These are phyloP conservation scores for Bubo scandiacus DNA, from an alignment of 2,113 vertebrate species.

Conservation along the genomic window DNA sequence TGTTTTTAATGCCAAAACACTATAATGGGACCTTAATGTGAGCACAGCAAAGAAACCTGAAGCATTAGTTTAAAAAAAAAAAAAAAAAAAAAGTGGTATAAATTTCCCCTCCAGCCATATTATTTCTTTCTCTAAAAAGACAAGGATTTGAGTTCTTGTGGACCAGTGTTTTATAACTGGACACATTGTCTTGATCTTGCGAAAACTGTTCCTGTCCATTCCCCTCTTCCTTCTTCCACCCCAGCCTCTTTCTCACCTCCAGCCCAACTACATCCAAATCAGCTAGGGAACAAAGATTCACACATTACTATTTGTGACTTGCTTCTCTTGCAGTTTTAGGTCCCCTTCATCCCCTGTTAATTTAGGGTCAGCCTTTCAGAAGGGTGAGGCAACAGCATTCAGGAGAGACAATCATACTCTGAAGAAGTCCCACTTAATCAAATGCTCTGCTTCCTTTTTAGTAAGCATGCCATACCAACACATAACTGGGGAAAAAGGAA, in stretches of 20 bases:
- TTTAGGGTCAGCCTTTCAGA: not conserved
- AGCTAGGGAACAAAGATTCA: not conserved
- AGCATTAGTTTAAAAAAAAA: not conserved
- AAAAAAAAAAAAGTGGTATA: not conserved
- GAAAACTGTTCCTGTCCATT: slow-evolving; percentile 16
- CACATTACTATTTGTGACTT: not conserved
- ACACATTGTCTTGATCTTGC: slow-evolving; percentile 4
- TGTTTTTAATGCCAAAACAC: not conserved
- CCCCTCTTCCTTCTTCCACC: slow-evolving; percentile 1
- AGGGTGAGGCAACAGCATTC: not conserved
- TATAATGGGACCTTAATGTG: not conserved
- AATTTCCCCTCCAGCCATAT: not conserved
- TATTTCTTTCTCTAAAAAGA: slow-evolving; percentile 8
- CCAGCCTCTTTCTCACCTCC: not conserved
- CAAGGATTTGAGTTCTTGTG: not conserved
- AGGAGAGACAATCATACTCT: not conserved
- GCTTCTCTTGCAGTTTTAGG: not conserved
- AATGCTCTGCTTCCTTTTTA: not conserved
- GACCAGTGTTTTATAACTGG: not conserved
- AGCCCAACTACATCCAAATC: not conserved
- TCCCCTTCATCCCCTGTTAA: not conserved
- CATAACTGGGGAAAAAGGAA: not conserved
- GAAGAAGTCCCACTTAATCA: not conserved
- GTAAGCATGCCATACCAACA: not conserved
- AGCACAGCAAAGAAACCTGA: not conserved